phyloP scores from a whole-genome alignment of 2,888 invertebrate species.

The Tribolium freemani region DNA sequence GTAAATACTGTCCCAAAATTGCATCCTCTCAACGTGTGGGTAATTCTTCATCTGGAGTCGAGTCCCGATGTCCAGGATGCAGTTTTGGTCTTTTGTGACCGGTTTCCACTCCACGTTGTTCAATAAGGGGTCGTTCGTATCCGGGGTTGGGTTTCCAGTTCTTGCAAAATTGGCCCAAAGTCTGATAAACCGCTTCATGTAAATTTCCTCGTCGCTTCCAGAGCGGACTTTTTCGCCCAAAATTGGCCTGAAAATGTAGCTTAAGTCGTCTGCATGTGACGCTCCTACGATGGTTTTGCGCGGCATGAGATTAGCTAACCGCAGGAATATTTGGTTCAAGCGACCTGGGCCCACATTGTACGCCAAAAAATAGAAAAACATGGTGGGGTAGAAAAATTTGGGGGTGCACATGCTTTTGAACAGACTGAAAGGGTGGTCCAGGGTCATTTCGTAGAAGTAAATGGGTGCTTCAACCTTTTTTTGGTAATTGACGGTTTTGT shows the following conservation, averaged over 20 bases:
- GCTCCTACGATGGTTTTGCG: constrained; percentile 46
- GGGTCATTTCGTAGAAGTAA: constrained; percentile 59
- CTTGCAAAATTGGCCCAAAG: constrained; percentile 63
- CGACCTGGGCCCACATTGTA: background rate
- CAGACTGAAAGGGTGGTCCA: constrained; percentile 55
- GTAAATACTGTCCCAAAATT: constrained; percentile 55
- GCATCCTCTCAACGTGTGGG: constrained; percentile 52
- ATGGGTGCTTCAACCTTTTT: constrained; percentile 55
- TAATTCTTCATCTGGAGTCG: constrained; percentile 48
- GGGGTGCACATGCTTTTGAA: constrained; percentile 48
- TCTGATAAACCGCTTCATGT: constrained; percentile 53
- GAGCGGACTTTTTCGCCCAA: constrained; percentile 43
- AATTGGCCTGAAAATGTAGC: constrained; percentile 55
- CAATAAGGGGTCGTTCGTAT: constrained; percentile 46
- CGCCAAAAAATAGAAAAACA: background rate
- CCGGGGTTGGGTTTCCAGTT: constrained; percentile 59
- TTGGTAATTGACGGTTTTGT: constrained; percentile 53
- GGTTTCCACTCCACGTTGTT: constrained; percentile 56
- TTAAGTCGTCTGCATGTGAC: constrained; percentile 55
- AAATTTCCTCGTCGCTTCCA: constrained; percentile 48
- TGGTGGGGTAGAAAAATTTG: background rate
- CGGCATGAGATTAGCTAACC: background rate
- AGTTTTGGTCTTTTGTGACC: constrained; percentile 48
- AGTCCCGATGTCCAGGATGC: constrained; percentile 59
- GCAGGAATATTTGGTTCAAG: background rate